Evolutionary conservation across 2,113 vertebrate species (phyloP).

Genomic region (Mobula hypostoma): DNA sequence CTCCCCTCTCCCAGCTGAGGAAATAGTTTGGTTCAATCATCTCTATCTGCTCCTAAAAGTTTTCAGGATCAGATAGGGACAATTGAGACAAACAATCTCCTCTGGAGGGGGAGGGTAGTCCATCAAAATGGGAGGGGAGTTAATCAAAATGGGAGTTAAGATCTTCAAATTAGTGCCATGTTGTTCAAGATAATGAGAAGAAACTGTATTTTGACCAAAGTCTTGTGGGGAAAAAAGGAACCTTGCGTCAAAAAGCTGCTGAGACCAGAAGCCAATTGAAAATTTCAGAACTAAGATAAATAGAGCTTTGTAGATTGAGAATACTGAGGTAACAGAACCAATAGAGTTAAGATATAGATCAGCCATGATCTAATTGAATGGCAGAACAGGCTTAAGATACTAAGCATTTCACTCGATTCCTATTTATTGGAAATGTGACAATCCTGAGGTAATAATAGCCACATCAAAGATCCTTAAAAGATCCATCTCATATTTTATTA

Average conservation of each 20-base stretch:
- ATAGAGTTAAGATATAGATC: neutral
- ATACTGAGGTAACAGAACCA: neutral
- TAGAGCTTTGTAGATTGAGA: neutral
- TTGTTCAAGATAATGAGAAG: neutral
- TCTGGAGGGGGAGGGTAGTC: neutral
- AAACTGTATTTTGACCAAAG: neutral
- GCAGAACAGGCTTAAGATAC: neutral
- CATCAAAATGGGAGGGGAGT: no score
- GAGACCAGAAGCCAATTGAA: neutral
- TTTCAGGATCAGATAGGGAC: neutral
- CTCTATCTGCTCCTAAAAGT: no score
- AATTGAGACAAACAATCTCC: neutral
- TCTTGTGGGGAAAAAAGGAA: neutral
- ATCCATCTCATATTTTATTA: neutral
- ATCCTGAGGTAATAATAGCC: neutral
- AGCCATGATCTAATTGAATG: neutral
- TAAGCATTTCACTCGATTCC: neutral
- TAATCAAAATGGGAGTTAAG: no score
- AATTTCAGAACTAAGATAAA: neutral
- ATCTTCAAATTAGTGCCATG: neutral
- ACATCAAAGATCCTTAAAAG: neutral
- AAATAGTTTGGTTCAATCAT: no score
- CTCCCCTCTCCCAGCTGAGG: no score
- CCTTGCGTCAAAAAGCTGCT: neutral
- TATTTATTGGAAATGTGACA: neutral